Base-by-base conservation (phyloP, 2,888 invertebrate genomes). In the Argyresthia goedartella region DNA sequence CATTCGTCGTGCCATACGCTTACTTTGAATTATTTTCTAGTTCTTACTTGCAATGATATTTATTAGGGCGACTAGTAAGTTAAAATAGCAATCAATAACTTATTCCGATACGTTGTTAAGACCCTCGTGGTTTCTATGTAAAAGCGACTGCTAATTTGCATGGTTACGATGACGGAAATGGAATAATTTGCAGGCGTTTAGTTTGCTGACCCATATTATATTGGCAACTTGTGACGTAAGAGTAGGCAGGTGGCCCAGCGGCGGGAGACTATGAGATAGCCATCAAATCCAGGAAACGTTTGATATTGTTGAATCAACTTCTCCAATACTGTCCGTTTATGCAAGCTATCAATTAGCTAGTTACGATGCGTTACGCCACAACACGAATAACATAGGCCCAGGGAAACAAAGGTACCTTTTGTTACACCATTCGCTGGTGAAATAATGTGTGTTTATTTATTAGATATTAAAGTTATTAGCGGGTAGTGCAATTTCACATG, bases 341-440 rank as follows among this genome's bases (percentile, higher is more conserved):
- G 82, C 79, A 82, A 84, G 76, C 71, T 71, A 81, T 81, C 73
- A 77, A 82, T 81, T 82, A 84, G 76, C 67, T 64, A 58, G 73
- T 71, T 69, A 71, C 73, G 69, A 77, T 78, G 76, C 76, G 62
- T 84, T 81, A 77, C 76, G 72, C 69, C 74, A 81, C 61, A 44
- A 60, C 59, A 59, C 52, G 54, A 60, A 57, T 63, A 65, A 63
- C 60, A 59, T 58, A 61, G 66, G 65, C 65, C 60, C 58, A 69
- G 73, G 74, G 67, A 69, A 73, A 73, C 67, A 66, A 65, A 62
- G 70, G 66, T 56, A 55, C 65, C 64, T 58, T 50, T 63, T 64
- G 57, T 60, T 71, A 69, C 71, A 73, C 70, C 61, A 75, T 74
- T 72, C 9, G 14, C 35, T 33, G 63, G 60, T 58, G 55, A 67